A percentile compares a stretch with the other conserved stretches of the same genome.
Evolutionary conservation across 2,888 invertebrate genomes (phyloP).

Genomic region (Formica aserva): DNA sequence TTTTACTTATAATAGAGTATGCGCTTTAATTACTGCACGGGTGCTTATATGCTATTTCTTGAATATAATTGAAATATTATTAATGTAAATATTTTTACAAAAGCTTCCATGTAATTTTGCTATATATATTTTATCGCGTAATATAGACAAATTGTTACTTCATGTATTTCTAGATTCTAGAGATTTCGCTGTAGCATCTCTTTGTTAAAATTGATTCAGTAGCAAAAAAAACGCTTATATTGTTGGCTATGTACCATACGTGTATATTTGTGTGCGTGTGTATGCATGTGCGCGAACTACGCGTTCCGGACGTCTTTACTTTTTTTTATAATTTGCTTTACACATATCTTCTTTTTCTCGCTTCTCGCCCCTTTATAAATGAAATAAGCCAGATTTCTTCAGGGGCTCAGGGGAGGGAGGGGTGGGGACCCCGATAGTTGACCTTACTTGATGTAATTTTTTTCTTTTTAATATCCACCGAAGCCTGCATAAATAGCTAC

Average conservation of each 20-base stretch:
- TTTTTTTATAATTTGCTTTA: slow-evolving; percentile 67
- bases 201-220: not conserved
- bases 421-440: slow-evolving; percentile 73
- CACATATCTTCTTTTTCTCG: slow-evolving; percentile 70
- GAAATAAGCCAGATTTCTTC: slow-evolving; percentile 66
- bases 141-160: slow-evolving; percentile 10
- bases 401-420: slow-evolving; percentile 71
- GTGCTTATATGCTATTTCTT: no score
- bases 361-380: slow-evolving; percentile 71
- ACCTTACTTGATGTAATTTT: slow-evolving; percentile 84
- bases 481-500: slow-evolving; percentile 90
- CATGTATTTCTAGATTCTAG: slow-evolving; percentile 6
- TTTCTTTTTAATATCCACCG: slow-evolving; percentile 85
- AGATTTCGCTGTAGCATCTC: not conserved
- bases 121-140: slow-evolving; percentile 3
- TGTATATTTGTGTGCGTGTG: slow-evolving; percentile 71
- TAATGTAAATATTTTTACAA: not conserved
- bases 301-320: slow-evolving; percentile 68
- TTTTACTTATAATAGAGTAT: no score
- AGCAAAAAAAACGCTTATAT: slow-evolving; percentile 26
- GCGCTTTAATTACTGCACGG: no score
- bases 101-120: not conserved
- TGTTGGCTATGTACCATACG: slow-evolving; percentile 52
- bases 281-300: slow-evolving; percentile 64
- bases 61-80: not conserved